Base-by-base conservation (phyloP, 2,113 vertebrate genomes). In the Pseudonaja textilis region DNA sequence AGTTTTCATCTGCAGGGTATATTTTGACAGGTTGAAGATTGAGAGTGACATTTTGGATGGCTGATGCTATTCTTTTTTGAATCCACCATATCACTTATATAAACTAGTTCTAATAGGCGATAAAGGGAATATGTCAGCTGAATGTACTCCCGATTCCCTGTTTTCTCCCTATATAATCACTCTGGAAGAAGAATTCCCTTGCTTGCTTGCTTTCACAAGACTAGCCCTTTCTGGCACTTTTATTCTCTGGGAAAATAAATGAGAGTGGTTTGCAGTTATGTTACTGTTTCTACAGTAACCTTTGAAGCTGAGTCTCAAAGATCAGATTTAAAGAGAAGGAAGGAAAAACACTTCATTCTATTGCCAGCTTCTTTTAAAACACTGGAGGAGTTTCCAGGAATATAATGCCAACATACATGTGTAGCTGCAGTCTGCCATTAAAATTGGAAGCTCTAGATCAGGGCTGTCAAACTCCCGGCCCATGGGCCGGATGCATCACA, bases 271-370 rank as follows among this genome's bases (percentile, higher is more conserved):
- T 39, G 90, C 54, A 81, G 2, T 52, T 39, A 39, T 81, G n/a
- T 23, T 54, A 16, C 18, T 16, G 90, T 90, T 90, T 81, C 90
- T 81, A 90, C 64, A 90, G 64, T 81, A 90, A 90, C 90, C 23
- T 90, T 54, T 81, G 64, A 90, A 90, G 50, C 25, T 14, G 50
- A 81, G 20, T 34, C 26, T 26, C 10, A 8, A n/a, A 55, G 11
- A 54, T 81, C 11, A 90, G 20, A 55, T 81, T 81, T 81, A 54
- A 69, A 25, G 50, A 50, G 64, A 34, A 90, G n/a, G 64, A 81
- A 90, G 16, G 64, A 22, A 90, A 57, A 42, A 59, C 26, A 39
- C 26, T 26, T 29, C 7, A 4, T 29, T 64, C 47, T 59, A 18
- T 4, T 50, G 16, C 47, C 57, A 9, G 42, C 45, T 64, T 90